These are phyloP conservation scores for Tineola bisselliella DNA, from an alignment of 2,888 invertebrate species.

Conservation along the genomic window DNA sequence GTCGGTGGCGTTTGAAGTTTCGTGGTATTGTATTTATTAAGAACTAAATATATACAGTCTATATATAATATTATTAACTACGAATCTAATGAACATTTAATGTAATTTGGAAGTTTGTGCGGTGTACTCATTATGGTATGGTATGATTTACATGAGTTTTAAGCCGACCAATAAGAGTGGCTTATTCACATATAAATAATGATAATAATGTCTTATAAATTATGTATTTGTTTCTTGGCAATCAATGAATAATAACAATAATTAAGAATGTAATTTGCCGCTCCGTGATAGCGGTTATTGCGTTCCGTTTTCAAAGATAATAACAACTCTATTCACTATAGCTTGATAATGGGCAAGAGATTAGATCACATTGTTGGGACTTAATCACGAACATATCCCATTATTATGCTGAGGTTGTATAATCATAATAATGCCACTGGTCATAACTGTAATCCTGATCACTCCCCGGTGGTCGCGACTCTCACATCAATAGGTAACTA, in stretches of 20 bases:
- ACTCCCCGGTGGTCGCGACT: conserved; percentile 2
- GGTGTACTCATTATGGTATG: too few relatives aligned
- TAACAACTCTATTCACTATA: background rate
- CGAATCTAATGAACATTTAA: background rate
- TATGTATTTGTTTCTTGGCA: background rate
- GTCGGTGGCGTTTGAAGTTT: background rate
- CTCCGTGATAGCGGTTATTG: background rate
- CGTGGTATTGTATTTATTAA: background rate
- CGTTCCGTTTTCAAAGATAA: conserved; percentile 5
- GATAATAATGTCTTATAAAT: background rate
- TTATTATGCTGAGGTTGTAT: conserved; percentile 7
- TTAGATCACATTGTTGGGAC: conserved; percentile 10
- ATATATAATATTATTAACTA: background rate
- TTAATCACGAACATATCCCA: conserved; percentile 9
- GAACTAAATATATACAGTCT: background rate
- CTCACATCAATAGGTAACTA: background rate
- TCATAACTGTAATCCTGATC: conserved; percentile 3
- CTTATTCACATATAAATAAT: background rate
- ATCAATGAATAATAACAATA: background rate
- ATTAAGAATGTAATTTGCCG: background rate
- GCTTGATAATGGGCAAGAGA: conserved; percentile 7
- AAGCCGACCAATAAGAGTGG: background rate
- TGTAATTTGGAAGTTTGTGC: too few relatives aligned
- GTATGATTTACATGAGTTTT: too few relatives aligned
- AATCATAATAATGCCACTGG: conserved; percentile 1